These are phyloP conservation scores for Lagopus leucura DNA, from an alignment of 2,113 vertebrate genomes.

Conservation along the genomic window DNA sequence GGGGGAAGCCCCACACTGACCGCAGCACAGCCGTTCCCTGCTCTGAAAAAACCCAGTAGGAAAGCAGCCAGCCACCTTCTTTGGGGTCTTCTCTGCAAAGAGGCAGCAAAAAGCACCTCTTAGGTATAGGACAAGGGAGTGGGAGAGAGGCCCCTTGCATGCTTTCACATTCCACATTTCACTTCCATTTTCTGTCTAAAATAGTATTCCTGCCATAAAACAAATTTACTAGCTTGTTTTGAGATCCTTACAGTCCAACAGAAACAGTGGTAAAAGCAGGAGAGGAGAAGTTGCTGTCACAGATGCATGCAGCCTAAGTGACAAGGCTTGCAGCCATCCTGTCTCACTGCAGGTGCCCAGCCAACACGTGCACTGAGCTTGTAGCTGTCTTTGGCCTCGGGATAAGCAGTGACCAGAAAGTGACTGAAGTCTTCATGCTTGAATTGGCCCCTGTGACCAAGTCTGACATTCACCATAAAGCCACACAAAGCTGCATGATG, in stretches of 20 bases:
- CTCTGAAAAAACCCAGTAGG: rapidly evolving
- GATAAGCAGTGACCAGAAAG: neutral
- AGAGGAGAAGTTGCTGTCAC: neutral
- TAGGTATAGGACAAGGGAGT: neutral
- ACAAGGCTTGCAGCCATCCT: neutral
- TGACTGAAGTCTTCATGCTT: neutral
- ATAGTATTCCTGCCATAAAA: neutral
- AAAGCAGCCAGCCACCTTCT: neutral
- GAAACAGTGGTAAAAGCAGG: neutral
- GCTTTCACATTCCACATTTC: neutral
- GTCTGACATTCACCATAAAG: neutral
- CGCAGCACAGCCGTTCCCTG: rapidly evolving
- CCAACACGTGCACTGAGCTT: neutral
- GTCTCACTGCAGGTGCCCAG: neutral
- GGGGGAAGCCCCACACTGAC: rapidly evolving
- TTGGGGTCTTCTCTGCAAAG: neutral
- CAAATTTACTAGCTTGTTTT: neutral
- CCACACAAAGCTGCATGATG: neutral
- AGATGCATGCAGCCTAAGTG: rapidly evolving
- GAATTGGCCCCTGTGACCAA: neutral
- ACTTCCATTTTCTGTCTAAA: neutral
- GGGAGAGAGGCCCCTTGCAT: neutral
- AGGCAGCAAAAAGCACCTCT: neutral
- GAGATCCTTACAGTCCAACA: neutral
- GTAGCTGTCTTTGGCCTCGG: neutral